These are phyloP conservation scores for Pantala flavescens DNA, from an alignment of 1,140 invertebrate genomes.

Conservation along the genomic window DNA sequence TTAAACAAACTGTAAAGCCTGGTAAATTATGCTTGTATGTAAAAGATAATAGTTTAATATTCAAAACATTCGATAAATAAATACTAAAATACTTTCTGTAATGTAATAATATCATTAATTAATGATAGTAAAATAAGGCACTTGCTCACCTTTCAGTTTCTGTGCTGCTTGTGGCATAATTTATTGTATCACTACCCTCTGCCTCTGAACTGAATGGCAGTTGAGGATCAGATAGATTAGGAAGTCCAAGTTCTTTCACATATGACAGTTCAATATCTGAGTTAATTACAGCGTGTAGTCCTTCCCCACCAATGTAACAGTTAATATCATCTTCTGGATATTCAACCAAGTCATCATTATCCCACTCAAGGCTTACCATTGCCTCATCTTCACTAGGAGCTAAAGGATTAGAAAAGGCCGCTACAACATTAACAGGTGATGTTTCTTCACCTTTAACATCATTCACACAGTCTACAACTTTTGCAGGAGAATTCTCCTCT, in stretches of 20 bases:
- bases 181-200: background rate
- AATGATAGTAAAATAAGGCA: no score
- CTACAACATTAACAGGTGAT: no score
- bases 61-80: no score
- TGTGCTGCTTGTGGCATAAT: constrained; percentile 13
- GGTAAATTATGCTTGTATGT: no score
- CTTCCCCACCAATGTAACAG: constrained; percentile 18
- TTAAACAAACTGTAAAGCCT: no score
- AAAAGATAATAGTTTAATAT: no score
- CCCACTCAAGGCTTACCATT: constrained; percentile 31
- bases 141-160: constrained; percentile 19
- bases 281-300: constrained; percentile 17
- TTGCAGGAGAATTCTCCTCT: no score
- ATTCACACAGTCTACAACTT: no score
- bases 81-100: no score
- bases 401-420: background rate
- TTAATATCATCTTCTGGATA: constrained; percentile 22
- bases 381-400: constrained; percentile 24
- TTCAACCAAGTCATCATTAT: constrained; percentile 26
- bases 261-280: constrained; percentile 8
- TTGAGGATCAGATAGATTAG: background rate
- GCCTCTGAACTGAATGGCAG: background rate
- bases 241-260: background rate
- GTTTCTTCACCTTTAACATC: no score
- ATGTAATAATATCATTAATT: no score